These are phyloP conservation scores for Chrysomela aeneicollis DNA, from an alignment of 2,888 invertebrate species.

Conservation along the genomic window DNA sequence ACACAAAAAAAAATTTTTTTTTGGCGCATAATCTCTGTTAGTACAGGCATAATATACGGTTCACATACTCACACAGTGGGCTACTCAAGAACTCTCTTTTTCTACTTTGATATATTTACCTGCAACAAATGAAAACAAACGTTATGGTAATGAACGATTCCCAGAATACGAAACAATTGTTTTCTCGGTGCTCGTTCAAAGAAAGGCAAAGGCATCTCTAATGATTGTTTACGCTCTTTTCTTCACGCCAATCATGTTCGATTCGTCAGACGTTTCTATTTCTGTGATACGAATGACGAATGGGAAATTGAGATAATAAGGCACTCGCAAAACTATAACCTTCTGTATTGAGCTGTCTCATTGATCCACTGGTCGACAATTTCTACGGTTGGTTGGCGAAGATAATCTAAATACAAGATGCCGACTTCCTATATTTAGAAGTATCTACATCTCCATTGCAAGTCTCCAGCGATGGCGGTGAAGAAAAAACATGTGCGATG, in stretches of 20 bases:
- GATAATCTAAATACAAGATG: too few relatives aligned
- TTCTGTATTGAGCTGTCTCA: not conserved
- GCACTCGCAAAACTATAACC: not conserved
- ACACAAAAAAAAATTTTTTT: too few relatives aligned
- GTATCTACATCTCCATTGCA: too few relatives aligned
- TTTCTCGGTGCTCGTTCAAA: not conserved
- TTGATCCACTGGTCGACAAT: not conserved
- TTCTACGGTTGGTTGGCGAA: too few relatives aligned
- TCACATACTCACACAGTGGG: not conserved
- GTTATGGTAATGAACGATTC: not conserved
- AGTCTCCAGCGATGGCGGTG: too few relatives aligned
- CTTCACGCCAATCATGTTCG: constrained; percentile 16
- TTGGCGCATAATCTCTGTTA: too few relatives aligned
- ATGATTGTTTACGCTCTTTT: constrained; percentile 16
- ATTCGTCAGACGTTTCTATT: constrained; percentile 30
- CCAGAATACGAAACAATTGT: not conserved
- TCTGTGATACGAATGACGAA: constrained; percentile 20
- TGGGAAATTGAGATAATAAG: not conserved
- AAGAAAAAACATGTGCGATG: too few relatives aligned
- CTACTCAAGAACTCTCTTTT: not conserved
- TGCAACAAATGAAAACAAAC: not conserved
- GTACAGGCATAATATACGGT: too few relatives aligned
- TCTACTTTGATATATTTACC: not conserved
- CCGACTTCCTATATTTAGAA: too few relatives aligned
- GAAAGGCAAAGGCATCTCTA: constrained; percentile 8